A percentile compares a stretch with the other conserved stretches of the same genome.
These are phyloP conservation scores for Chloroclysta siterata DNA, from an alignment of 2,888 invertebrate species.

Conservation along the genomic window DNA sequence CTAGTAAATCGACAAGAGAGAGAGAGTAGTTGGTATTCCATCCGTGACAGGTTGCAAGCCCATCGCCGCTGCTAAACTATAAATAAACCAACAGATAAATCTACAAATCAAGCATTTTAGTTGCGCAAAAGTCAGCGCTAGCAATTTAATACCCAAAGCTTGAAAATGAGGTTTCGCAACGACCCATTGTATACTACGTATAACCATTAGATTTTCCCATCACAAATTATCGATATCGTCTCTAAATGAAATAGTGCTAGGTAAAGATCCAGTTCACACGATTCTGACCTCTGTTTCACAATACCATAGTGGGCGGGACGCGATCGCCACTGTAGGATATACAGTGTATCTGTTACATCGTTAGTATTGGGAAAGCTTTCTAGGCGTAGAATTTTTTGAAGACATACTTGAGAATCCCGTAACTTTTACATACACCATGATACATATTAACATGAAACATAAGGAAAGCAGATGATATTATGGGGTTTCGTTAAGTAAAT, in stretches of 20 bases:
- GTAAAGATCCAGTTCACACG: constrained; percentile 44
- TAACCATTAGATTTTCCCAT: constrained; percentile 33
- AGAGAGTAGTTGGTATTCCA: too few relatives aligned
- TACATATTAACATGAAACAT: too few relatives aligned
- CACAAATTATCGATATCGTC: constrained; percentile 43
- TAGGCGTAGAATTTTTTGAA: background rate
- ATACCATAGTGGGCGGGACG: constrained; percentile 41
- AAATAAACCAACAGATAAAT: background rate
- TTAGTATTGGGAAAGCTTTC: constrained; percentile 24
- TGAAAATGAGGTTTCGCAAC: constrained; percentile 18
- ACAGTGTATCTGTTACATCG: constrained; percentile 28
- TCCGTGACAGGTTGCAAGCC: too few relatives aligned
- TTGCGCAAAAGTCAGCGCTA: constrained; percentile 12
- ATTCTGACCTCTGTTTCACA: constrained; percentile 43
- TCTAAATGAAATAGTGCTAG: constrained; percentile 39
- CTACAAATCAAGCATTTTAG: constrained; percentile 11
- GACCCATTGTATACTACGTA: constrained; percentile 22
- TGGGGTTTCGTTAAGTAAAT: too few relatives aligned
- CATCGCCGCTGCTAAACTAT: too few relatives aligned
- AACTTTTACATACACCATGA: too few relatives aligned
- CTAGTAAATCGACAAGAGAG: too few relatives aligned
- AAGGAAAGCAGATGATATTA: too few relatives aligned
- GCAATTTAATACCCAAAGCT: constrained; percentile 7
- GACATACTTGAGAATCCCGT: too few relatives aligned
- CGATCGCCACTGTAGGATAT: constrained; percentile 33